A percentile compares a stretch with the other conserved stretches of the same genome.
Conservation (phyloP, 2,797 vertebrate species). For the Apogon hyalosoma region DNA sequence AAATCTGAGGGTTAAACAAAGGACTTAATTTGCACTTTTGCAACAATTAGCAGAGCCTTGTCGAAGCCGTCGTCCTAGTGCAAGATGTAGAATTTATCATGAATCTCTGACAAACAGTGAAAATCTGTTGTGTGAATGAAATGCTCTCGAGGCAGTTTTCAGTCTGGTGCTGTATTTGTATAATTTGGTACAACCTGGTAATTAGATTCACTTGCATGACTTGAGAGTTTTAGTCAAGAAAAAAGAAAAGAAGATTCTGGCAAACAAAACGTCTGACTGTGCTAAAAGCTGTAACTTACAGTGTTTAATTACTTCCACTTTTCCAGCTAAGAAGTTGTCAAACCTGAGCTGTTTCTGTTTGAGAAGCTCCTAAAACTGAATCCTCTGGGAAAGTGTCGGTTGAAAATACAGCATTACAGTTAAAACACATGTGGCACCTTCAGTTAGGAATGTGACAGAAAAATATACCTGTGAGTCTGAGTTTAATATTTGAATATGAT, state of each 20-base stretch:
- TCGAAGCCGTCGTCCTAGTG: constrained; percentile 32
- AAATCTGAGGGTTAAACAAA: constrained; percentile 62
- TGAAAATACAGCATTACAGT: neutral
- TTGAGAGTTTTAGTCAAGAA: constrained; percentile 22
- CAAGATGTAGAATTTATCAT: constrained; percentile 57
- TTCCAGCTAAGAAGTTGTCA: constrained; percentile 1
- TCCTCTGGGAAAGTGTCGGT: constrained; percentile 16
- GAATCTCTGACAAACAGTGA: constrained; percentile 57
- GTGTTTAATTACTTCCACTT: constrained; percentile 36
- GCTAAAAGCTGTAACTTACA: constrained; percentile 19
- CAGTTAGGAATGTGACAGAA: too few relatives aligned
- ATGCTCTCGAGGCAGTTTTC: constrained; percentile 56
- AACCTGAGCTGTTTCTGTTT: constrained; percentile 19
- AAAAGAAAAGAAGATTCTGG: constrained; percentile 27
- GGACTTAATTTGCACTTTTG: constrained; percentile 42
- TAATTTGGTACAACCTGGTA: constrained; percentile 65
- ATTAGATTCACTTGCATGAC: constrained; percentile 69
- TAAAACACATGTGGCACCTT: neutral
- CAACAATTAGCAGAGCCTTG: constrained; percentile 59
- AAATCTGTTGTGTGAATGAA: constrained; percentile 75
- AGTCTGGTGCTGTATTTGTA: constrained; percentile 68
- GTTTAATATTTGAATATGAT: neutral
- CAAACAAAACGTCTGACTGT: constrained; percentile 18
- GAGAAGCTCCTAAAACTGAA: constrained; percentile 22
- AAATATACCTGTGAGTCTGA: neutral